Evolutionary conservation across 2,888 invertebrate genomes (phyloP).

Genomic region (Agrochola macilenta): DNA sequence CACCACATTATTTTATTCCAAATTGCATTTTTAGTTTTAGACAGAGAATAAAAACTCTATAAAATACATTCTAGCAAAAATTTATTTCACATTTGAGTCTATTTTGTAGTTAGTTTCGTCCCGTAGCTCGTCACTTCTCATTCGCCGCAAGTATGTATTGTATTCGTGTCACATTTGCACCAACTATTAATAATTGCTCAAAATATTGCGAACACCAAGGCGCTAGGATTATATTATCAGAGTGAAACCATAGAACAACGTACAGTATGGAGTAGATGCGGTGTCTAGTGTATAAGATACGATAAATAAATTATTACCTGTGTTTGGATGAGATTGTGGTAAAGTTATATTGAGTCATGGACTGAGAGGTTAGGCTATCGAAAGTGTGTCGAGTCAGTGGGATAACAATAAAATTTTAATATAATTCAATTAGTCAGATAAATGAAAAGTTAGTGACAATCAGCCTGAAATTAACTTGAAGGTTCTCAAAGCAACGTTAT

Average conservation of each 20-base stretch:
- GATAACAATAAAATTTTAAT: conserved; percentile 73
- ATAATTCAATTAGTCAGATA: conserved; percentile 82
- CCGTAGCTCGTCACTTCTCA: conserved; percentile 67
- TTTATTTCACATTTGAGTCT: conserved; percentile 69
- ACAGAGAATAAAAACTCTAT: conserved; percentile 66
- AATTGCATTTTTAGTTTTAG: conserved; percentile 77
- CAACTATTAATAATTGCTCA: conserved; percentile 73
- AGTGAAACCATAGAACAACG: conserved; percentile 57
- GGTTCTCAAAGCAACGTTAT: conserved; percentile 69
- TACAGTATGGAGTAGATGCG: conserved; percentile 62
- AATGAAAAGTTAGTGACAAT: conserved; percentile 66
- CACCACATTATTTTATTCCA: conserved; percentile 70
- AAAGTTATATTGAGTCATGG: conserved; percentile 79
- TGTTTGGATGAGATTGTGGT: conserved; percentile 76
- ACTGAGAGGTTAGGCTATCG: conserved; percentile 80
- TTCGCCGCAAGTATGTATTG: conserved; percentile 59
- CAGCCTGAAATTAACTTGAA: conserved; percentile 73
- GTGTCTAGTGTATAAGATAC: conserved; percentile 74
- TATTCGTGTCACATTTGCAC: conserved; percentile 65
- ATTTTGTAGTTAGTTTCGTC: conserved; percentile 71
- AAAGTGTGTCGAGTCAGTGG: conserved; percentile 73
- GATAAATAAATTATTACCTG: conserved; percentile 68
- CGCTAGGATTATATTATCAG: conserved; percentile 40
- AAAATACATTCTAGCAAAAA: conserved; percentile 67
- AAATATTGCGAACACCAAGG: conserved; percentile 68